Base-by-base conservation (phyloP, 2,888 invertebrate species). In the Thymelicus acteon region DNA sequence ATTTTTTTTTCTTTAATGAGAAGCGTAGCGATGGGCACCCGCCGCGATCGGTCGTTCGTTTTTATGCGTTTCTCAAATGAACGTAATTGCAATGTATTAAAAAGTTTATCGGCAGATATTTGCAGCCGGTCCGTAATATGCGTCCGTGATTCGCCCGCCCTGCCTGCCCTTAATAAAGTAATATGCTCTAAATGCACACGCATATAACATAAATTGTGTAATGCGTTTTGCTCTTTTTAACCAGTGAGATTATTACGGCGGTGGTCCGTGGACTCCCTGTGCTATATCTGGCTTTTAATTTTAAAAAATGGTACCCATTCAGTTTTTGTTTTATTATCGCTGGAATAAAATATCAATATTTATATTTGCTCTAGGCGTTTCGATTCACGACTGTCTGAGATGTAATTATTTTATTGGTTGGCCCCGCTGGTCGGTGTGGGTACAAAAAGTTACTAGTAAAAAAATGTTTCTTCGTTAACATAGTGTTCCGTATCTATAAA, bases 181-280 rank as follows among this genome's bases (percentile, higher is more conserved):
- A 92, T 93, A 91, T 89, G 85, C 89, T 92, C 92, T 89, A 91
- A 92, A 93, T 90, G 91, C 86, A 86, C 91, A 89, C 90, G 91
- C 91, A 89, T 90, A 90, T 89, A 90, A 89, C 91, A 92, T 92
- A 92, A 88, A 92, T 92, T 90, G 85, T 82, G 84, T 86, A 83
- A 86, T 85, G 73, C 85, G 80, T 78, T 77, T 83, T 90, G 87
- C 84, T 92, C 87, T 89, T 92, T 93, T 92, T 93, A 87, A 85
- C 85, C 83, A 87, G 82, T 86, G 87, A 87, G 91, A 92, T 91
- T 85, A 89, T 93, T 89, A 88, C 86, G 84, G 83, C 80, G 93
- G 93, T 93, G 92, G 93, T 93, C 92, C 85, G 78, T 72, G 74
- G 79, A 75, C 76, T 78, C 75, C 77, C 74, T 76, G 85, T 88